These are phyloP conservation scores for Micropoecilia bifurca DNA, from an alignment of 2,797 vertebrate species.

Conservation along the genomic window DNA sequence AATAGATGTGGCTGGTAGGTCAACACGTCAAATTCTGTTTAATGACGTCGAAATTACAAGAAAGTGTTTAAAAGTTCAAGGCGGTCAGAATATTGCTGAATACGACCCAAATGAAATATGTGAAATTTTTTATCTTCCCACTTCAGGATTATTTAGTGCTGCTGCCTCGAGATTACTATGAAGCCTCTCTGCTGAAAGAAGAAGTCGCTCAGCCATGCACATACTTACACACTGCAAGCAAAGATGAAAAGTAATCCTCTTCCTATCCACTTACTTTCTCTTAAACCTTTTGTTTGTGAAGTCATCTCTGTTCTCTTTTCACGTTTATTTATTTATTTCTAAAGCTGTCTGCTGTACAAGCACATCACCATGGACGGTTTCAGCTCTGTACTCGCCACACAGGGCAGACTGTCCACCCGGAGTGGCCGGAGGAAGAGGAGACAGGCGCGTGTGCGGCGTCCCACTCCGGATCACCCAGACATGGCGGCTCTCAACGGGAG, in stretches of 20 bases:
- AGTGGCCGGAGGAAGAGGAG: conserved; percentile 68
- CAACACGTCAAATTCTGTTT: background rate
- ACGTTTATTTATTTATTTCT: background rate
- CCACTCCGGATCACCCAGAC: conserved; percentile 79
- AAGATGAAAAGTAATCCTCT: conserved; percentile 67
- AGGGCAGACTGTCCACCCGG: conserved; percentile 74
- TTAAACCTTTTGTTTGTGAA: background rate
- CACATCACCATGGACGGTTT: conserved; percentile 88
- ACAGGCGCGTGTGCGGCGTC: conserved; percentile 77
- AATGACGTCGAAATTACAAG: background rate
- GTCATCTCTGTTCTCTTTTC: background rate
- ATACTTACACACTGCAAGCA: conserved; percentile 44
- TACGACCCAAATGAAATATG: background rate
- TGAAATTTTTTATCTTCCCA: conserved; percentile 17
- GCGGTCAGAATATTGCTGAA: background rate
- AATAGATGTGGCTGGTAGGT: background rate
- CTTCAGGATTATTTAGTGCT: conserved; percentile 93
- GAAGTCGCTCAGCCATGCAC: conserved; percentile 88
- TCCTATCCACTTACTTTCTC: background rate
- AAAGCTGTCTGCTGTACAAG: conserved; percentile 91
- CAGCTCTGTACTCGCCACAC: conserved; percentile 82
- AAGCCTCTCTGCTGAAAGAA: conserved; percentile 85
- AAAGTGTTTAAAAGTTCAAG: background rate
- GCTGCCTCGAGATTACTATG: conserved; percentile 91
- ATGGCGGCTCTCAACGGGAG: conserved; percentile 86